Evolutionary conservation across 2,888 invertebrate genomes (phyloP), one percentile per base, ranked within the genome.

Genomic region (Agrotis ipsilon): DNA sequence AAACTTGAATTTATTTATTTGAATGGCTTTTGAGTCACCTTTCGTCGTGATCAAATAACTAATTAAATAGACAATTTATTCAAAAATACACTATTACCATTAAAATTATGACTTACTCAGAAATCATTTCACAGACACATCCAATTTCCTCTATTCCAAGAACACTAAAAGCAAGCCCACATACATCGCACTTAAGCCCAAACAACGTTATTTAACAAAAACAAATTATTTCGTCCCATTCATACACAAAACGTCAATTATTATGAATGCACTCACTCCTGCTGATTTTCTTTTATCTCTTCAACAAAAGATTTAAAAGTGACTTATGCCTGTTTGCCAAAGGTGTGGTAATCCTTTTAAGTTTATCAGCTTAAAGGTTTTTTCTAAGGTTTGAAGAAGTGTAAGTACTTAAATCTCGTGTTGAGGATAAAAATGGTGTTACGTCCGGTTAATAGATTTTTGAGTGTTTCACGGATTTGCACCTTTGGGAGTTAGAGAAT

Each of bases 231-330:
- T 70, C 64, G 46, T 49, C 48, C 86, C 80, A 88, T 90, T 88
- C 73, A 81, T 65, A 81, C 71, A 83, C 80, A 83, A 85, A 78
- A 77, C 69, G 72, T 82, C 84, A 87, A 85, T 85, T 83, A 79
- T 21, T 63, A 75, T 85, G 71, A 81, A 81, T 80, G 83, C 81
- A 78, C 78, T 89, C 89, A 89, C 90, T 85, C 93, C 92, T 88
- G 91, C 90, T 91, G 91, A 68, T 76, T 87, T 80, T 79, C 67
- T 86, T 90, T 88, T 88, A 89, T 90, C 88, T 87, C 90, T 92
- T 90, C 54, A 68, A 93, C 92, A 94, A 94, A 91, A 91, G 92
- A 69, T 71, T 87, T 70, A 82, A 89, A 89, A 87, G 68, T 66
- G 87, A 87, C 83, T 91, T 92, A 87, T 67, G 86, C 81, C 74